Conservation (phyloP, 2,113 vertebrate genomes). For the Hassar affinis region DNA sequence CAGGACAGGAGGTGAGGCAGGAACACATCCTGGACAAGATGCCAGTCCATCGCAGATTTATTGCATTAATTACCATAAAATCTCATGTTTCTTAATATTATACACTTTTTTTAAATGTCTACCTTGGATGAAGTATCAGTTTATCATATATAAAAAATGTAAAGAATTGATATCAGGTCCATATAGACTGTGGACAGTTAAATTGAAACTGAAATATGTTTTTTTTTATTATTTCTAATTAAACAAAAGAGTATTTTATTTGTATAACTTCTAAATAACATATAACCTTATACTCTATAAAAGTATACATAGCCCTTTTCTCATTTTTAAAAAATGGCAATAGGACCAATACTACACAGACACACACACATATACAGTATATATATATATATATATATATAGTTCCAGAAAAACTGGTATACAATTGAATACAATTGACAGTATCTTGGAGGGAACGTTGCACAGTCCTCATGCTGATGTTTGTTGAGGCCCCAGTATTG, state of each 20-base stretch:
- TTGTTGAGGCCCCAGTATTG: too few species aligned
- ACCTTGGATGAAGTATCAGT: background rate
- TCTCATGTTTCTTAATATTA: background rate
- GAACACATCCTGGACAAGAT: background rate
- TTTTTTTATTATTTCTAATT: background rate
- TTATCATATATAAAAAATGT: background rate
- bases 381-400: too few species aligned
- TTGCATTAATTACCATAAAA: background rate
- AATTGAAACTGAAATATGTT: background rate
- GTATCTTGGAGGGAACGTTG: too few species aligned
- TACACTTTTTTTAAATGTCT: background rate
- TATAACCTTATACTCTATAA: background rate
- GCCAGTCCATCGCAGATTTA: too few species aligned
- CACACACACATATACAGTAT: too few species aligned
- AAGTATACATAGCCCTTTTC: constrained; percentile 4
- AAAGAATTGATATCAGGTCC: background rate
- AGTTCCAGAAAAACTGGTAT: too few species aligned
- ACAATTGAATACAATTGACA: too few species aligned
- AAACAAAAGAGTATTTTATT: constrained; percentile 2
- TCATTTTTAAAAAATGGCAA: background rate
- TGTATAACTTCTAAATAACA: constrained; percentile 3
- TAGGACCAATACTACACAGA: background rate
- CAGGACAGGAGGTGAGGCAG: background rate
- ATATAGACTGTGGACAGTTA: background rate
- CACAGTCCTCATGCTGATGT: too few species aligned